Evolutionary conservation across 2,797 vertebrate species (phyloP).

Genomic region (Poeciliopsis presidionis): DNA sequence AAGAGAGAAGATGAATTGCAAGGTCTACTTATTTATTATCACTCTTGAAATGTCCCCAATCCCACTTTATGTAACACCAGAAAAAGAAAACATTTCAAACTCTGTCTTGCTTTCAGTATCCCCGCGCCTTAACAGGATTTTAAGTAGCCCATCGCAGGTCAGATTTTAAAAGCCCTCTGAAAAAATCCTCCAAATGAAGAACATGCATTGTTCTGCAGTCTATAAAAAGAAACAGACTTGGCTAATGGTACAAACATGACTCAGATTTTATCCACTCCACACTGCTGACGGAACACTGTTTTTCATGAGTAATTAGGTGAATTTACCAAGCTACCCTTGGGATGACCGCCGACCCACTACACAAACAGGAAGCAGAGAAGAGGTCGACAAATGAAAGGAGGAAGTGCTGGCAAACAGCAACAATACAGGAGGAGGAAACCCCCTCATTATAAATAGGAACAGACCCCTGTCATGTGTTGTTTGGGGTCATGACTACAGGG

Average conservation of each 20-base stretch:
- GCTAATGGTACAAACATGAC: constrained; percentile 51
- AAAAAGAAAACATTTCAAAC: neutral
- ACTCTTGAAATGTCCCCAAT: neutral
- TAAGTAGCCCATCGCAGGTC: neutral
- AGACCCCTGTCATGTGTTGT: constrained; percentile 61
- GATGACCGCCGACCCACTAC: constrained; percentile 56
- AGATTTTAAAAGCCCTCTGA: neutral
- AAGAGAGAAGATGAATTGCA: neutral
- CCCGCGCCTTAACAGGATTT: neutral
- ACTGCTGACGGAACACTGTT: constrained; percentile 25
- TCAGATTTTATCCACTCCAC: constrained; percentile 27
- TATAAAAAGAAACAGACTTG: constrained; percentile 15
- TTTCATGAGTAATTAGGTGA: constrained; percentile 49
- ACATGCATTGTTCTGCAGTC: constrained; percentile 8
- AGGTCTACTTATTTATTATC: neutral
- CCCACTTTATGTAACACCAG: neutral
- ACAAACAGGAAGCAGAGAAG: constrained; percentile 86
- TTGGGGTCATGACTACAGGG: constrained; percentile 73
- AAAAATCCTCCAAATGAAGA: neutral
- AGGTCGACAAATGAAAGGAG: constrained; percentile 79
- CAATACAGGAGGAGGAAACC: constrained; percentile 80
- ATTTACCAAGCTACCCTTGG: constrained; percentile 55
- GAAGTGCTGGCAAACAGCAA: constrained; percentile 78
- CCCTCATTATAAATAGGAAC: constrained; percentile 82
- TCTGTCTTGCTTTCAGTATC: neutral